These are phyloP conservation scores for Eupithecia inturbata DNA, from an alignment of 2,888 invertebrate genomes.

Conservation along the genomic window DNA sequence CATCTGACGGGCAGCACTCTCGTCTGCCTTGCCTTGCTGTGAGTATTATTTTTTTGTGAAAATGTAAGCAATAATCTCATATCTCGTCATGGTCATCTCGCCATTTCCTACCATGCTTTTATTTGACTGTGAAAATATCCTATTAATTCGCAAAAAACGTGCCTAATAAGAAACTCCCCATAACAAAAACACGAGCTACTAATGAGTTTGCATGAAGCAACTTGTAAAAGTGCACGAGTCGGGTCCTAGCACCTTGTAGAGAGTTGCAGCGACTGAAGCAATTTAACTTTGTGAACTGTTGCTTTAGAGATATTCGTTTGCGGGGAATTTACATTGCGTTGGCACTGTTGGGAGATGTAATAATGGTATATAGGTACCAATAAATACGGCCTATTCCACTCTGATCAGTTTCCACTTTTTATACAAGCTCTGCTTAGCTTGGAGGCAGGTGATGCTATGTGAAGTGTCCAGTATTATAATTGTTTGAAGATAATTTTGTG, in stretches of 20 bases:
- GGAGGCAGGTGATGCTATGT: no score
- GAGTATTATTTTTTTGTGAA: background rate
- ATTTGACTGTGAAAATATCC: background rate
- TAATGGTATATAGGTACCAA: no score
- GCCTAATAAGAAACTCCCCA: background rate
- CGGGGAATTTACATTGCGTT: conserved; percentile 20
- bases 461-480: no score
- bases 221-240: conserved; percentile 68
- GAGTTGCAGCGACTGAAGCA: conserved; percentile 56
- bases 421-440: no score
- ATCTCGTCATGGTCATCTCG: background rate
- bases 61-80: background rate
- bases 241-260: conserved; percentile 60
- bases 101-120: background rate
- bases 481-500: no score
- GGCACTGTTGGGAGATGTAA: background rate
- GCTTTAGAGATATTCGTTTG: conserved; percentile 35
- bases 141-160: background rate
- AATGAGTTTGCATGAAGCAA: conserved; percentile 76
- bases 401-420: no score
- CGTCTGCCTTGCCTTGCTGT: no score
- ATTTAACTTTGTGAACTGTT: conserved; percentile 60
- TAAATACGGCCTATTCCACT: no score
- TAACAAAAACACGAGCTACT: conserved; percentile 63
- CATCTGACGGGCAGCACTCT: no score